Base-by-base conservation (phyloP, 2,797 vertebrate species). In the Mastacembelus armatus region DNA sequence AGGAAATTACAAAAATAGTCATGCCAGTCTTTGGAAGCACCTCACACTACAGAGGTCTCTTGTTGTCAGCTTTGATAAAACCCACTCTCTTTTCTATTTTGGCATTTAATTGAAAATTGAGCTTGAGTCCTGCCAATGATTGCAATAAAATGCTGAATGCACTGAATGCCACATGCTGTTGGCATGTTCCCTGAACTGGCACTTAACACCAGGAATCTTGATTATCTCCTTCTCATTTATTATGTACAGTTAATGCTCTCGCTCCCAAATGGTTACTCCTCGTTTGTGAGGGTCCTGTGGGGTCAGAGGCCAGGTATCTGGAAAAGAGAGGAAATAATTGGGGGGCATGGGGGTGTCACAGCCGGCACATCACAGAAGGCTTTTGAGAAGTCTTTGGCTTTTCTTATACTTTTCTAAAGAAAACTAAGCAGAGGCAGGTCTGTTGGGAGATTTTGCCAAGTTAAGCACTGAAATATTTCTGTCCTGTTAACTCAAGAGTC, bases 391-490 rank as follows among this genome's bases (percentile, higher is more conserved):
- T 43, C 48, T 76, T 83, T 84, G 85, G 87, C 86, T 84, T 83
- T 85, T 84, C 78, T 78, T 19, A 42, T 72, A 78, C 78, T 69
- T 64, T 78, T 87, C 81, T 67, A 10, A 85, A 83, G 83, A 90
- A 83, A 85, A 76, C 85, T 88, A 79, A 90, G 89, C 80, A 84
- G 75, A 89, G 74, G 85, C 77, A 85, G 86, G 83, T 80, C 89
- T 88, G 89, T 74, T 83, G 65, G 72, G 68, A 66, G 65, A 19
- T 10, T 76, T 52, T 22, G 90, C 92, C 92, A 90, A 92, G 85
- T 83, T 78, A 92, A 92, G 89, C 90, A 89, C 77, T 80, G 91
- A 92, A 93, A 92, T 91, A 82, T 90, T 91, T 89, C 83, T 92
- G 92, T 92, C 89, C 89, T 92, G 91, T 91, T 91, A 90, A 92